These are phyloP conservation scores for Emys orbicularis DNA, from an alignment of 2,797 vertebrate genomes.

Conservation along the genomic window DNA sequence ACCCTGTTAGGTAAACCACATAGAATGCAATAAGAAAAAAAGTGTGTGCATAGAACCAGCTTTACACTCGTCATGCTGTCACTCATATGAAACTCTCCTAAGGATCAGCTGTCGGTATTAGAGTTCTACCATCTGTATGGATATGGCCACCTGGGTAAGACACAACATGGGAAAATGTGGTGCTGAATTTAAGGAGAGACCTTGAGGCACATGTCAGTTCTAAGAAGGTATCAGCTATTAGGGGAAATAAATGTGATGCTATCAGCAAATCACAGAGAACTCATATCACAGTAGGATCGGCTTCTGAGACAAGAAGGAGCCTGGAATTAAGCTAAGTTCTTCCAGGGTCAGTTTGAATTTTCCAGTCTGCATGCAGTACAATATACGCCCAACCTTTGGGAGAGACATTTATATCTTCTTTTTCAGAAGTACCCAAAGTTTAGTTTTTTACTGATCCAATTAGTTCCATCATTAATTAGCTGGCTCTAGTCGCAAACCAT, in stretches of 20 bases:
- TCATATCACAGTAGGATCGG: not conserved
- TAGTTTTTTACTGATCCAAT: slow-evolving; percentile 52
- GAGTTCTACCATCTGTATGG: slow-evolving; percentile 8
- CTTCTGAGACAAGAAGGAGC: not conserved
- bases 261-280: slow-evolving; percentile 23
- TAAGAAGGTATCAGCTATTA: not conserved
- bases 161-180: not conserved
- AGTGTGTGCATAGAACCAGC: not conserved
- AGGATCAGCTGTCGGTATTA: slow-evolving; percentile 18
- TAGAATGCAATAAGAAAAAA: not conserved
- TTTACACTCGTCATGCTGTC: not conserved
- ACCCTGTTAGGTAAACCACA: not conserved
- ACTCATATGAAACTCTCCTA: slow-evolving; percentile 1
- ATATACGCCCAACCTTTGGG: not conserved
- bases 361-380: not conserved
- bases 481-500: slow-evolving; percentile 38
- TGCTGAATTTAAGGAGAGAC: not conserved
- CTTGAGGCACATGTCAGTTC: not conserved
- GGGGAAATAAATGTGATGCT: not conserved
- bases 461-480: slow-evolving; percentile 40
- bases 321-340: slow-evolving; percentile 7
- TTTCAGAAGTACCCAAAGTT: not conserved
- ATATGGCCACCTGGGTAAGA: rapidly evolving
- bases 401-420: not conserved
- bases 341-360: slow-evolving; percentile 55